Evolutionary conservation across 2,888 invertebrate genomes (phyloP).

Genomic region (Pseudanteris insignis): DNA sequence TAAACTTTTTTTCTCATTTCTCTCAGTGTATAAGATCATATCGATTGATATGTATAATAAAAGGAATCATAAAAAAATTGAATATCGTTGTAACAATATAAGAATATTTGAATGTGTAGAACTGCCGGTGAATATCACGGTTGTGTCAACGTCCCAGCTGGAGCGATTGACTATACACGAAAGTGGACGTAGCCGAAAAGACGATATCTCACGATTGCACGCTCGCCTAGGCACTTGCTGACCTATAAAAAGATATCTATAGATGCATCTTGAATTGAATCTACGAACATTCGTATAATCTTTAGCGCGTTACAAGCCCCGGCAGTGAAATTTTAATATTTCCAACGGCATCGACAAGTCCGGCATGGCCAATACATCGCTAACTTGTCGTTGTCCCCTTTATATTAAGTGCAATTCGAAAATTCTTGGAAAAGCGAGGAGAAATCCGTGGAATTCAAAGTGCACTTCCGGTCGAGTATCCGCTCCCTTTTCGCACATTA

Average conservation of each 20-base stretch:
- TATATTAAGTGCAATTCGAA: conserved; percentile 35
- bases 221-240: conserved; percentile 46
- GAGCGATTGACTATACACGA: conserved; percentile 26
- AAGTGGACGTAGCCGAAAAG: conserved; percentile 40
- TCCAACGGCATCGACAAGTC: too few relatives aligned
- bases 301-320: conserved; percentile 16
- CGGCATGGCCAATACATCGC: too few relatives aligned
- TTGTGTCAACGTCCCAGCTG: conserved; percentile 24
- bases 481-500: conserved; percentile 22
- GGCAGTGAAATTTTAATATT: too few relatives aligned
- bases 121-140: conserved; percentile 32
- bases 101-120: conserved; percentile 1
- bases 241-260: conserved; percentile 46
- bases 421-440: conserved; percentile 35
- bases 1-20: too few relatives aligned
- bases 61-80: too few relatives aligned
- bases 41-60: too few relatives aligned
- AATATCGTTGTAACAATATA: too few relatives aligned
- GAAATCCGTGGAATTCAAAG: conserved; percentile 37
- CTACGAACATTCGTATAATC: conserved; percentile 45
- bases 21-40: too few relatives aligned
- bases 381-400: too few relatives aligned
- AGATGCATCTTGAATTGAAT: conserved; percentile 45
- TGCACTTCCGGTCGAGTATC: conserved; percentile 32
- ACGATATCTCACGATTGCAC: conserved; percentile 46